A percentile compares a stretch with the other conserved stretches of the same genome.
Conservation (phyloP, 2,888 invertebrate genomes). For the Hedya salicella region DNA sequence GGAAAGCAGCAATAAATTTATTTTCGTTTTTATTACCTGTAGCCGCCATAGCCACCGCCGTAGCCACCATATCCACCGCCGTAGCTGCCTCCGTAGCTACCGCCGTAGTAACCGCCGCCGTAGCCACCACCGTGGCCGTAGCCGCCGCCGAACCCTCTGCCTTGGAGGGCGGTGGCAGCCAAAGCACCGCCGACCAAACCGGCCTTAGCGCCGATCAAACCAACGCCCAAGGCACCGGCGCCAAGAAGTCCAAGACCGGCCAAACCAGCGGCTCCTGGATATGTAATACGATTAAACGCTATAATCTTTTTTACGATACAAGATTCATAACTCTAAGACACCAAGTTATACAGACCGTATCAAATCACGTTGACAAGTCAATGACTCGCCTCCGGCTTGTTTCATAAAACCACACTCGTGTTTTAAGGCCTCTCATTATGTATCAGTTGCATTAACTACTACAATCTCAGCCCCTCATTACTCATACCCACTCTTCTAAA, state of each 20-base stretch:
- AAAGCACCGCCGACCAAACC: conserved; percentile 73
- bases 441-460: too few species aligned
- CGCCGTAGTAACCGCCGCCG: conserved; percentile 47
- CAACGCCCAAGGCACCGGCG: conserved; percentile 68
- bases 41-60: conserved; percentile 51
- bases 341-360: too few species aligned
- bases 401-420: too few species aligned
- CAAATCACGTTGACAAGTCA: too few species aligned
- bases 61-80: conserved; percentile 49
- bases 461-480: too few species aligned
- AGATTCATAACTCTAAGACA: too few species aligned
- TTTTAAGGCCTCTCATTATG: too few species aligned
- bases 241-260: conserved; percentile 62
- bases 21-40: conserved; percentile 33
- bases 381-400: too few species aligned
- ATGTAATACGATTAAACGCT: not conserved
- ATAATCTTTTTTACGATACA: too few species aligned
- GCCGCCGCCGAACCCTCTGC: conserved; percentile 57
- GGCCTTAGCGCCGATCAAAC: conserved; percentile 66
- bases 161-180: conserved; percentile 58
- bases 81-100: conserved; percentile 48
- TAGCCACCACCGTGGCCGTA: conserved; percentile 46
- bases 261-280: conserved; percentile 56
- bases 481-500: not conserved
- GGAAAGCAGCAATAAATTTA: too few species aligned